Conservation (phyloP, 53 echinoderm and acorn worm species). For the Crossaster papposus region DNA sequence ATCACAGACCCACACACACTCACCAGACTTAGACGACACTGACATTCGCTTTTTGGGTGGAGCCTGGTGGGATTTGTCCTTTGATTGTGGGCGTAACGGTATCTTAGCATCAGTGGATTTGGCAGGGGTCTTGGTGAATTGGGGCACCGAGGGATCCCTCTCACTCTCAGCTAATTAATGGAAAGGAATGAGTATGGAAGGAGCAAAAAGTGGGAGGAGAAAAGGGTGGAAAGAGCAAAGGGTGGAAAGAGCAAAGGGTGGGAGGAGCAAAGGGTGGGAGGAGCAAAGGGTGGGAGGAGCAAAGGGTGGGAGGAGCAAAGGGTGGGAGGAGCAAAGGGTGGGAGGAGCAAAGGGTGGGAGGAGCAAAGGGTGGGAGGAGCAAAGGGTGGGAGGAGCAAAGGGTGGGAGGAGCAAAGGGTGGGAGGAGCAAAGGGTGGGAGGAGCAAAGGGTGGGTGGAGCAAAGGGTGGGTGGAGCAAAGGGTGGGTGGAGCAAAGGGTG, state of each 20-base stretch:
- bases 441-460: neutral
- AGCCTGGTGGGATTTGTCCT: constrained; percentile 48
- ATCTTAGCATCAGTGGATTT: constrained; percentile 81
- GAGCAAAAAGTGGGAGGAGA: too few species aligned
- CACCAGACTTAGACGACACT: constrained; percentile 92
- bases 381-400: neutral
- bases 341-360: too few species aligned
- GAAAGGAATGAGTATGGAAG: constrained; percentile 2
- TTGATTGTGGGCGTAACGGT: constrained; percentile 65
- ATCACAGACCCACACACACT: constrained; percentile 29
- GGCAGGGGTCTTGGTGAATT: constrained; percentile 80
- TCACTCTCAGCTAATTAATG: constrained; percentile 67
- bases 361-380: too few species aligned
- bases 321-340: too few species aligned
- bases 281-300: neutral
- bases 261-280: too few species aligned
- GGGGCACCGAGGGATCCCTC: constrained; percentile 42
- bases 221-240: too few species aligned
- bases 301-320: neutral
- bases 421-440: too few species aligned
- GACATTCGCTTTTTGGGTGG: constrained; percentile 87
- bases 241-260: too few species aligned
- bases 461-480: neutral
- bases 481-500: neutral
- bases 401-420: too few species aligned